Percentiles rank a stretch among this genome's conserved stretches.
phyloP scores from a whole-genome alignment of 1,140 invertebrate species.

The Megalopta genalis region DNA sequence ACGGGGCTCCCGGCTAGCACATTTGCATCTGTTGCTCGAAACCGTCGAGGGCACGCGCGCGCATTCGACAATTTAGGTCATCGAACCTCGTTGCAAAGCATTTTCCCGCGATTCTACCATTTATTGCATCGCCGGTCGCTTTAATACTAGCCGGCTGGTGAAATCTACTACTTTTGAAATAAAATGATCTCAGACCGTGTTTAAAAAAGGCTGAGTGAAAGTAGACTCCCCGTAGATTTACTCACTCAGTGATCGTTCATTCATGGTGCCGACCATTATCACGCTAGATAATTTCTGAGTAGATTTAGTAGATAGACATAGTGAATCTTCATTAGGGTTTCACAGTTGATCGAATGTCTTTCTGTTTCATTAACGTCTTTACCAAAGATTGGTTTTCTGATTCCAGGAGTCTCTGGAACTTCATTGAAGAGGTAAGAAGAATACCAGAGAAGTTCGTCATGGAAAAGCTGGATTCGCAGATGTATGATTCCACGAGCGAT shows the following conservation, averaged over 20 bases:
- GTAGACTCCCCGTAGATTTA: too few species aligned
- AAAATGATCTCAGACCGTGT: too few species aligned
- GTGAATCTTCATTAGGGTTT: too few species aligned
- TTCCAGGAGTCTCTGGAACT: conserved; percentile 69
- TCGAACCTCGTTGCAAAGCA: not conserved
- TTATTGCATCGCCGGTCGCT: not conserved
- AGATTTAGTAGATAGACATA: not conserved
- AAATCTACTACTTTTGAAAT: too few species aligned
- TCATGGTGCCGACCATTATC: not conserved
- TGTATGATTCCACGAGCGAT: conserved; percentile 68
- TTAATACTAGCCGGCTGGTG: too few species aligned
- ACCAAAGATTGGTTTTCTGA: too few species aligned
- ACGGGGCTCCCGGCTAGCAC: not conserved
- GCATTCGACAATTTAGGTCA: not conserved
- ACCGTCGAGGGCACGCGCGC: not conserved
- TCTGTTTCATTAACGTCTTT: too few species aligned
- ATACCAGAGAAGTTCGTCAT: conserved; percentile 68
- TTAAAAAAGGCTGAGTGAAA: too few species aligned
- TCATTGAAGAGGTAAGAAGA: conserved; percentile 73
- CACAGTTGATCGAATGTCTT: too few species aligned
- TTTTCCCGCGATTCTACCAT: not conserved
- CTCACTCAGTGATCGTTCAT: too few species aligned
- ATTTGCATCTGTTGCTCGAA: not conserved
- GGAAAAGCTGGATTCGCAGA: conserved; percentile 31
- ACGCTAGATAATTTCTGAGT: not conserved